Percentiles rank a stretch among this genome's conserved stretches.
These are phyloP conservation scores for Harpalus rufipes DNA, from an alignment of 2,888 invertebrate genomes.

Conservation along the genomic window DNA sequence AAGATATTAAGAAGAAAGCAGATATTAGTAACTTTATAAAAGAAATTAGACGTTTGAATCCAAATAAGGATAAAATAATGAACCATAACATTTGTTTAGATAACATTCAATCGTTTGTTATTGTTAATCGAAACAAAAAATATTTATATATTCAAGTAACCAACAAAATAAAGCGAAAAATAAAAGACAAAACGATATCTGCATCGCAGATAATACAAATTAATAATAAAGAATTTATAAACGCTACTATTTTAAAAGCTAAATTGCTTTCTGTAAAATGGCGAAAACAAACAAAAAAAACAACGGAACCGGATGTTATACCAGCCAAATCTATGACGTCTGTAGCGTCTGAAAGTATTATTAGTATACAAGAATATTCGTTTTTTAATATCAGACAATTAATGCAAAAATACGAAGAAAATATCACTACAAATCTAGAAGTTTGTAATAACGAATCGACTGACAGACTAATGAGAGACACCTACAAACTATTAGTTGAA, in stretches of 20 bases:
- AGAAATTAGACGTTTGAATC: not conserved
- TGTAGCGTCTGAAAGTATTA: not conserved
- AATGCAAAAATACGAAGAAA: slow-evolving; percentile 9
- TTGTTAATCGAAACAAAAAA: slow-evolving; percentile 14
- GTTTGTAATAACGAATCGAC: too few species aligned
- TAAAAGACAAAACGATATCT: not conserved
- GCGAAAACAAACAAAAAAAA: not conserved
- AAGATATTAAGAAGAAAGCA: not conserved
- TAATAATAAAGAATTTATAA: slow-evolving; percentile 8
- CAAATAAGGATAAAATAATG: not conserved
- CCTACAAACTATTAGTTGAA: slow-evolving; percentile 44
- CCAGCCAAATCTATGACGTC: not conserved
- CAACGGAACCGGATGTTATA: not conserved
- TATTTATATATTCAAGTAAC: not conserved
- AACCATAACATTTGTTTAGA: not conserved
- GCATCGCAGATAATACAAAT: not conserved
- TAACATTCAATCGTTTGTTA: slow-evolving; percentile 9
- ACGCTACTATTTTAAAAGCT: not conserved
- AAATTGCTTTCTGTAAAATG: not conserved
- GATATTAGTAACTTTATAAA: slow-evolving; percentile 31
- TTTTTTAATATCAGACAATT: not conserved
- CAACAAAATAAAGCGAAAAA: not conserved
- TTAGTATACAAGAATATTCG: not conserved
- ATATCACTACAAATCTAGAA: not conserved
- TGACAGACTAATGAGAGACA: slow-evolving; percentile 14